A percentile compares a stretch with the other conserved stretches of the same genome.
phyloP scores from a whole-genome alignment of 2,888 invertebrate genomes.

The Metellina segmentata region DNA sequence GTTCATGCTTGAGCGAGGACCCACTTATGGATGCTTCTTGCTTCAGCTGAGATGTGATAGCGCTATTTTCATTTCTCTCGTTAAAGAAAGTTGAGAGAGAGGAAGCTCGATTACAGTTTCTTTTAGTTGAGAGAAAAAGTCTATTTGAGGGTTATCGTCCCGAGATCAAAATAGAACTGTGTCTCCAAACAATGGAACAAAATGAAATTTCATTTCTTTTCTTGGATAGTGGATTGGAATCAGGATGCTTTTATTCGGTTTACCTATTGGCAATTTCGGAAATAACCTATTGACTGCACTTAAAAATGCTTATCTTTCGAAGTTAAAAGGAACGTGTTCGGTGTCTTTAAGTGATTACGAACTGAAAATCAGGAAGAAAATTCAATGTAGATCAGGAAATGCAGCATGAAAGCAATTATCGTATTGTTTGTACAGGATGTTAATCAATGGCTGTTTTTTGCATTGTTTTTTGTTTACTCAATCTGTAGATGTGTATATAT shows the following conservation, averaged over 20 bases:
- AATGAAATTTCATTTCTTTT: neutral
- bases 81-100: conserved; percentile 13
- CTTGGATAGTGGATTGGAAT: neutral
- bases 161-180: conserved; percentile 35
- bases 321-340: too few relatives aligned
- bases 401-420: too few relatives aligned
- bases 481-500: too few relatives aligned
- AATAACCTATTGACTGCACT: too few relatives aligned
- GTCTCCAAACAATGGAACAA: conserved; percentile 19
- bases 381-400: too few relatives aligned
- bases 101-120: conserved; percentile 16
- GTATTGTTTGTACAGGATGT: too few relatives aligned
- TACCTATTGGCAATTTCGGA: too few relatives aligned
- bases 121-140: neutral
- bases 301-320: too few relatives aligned
- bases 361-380: too few relatives aligned
- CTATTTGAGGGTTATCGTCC: conserved; percentile 51
- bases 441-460: too few relatives aligned
- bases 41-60: neutral
- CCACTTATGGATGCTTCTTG: neutral
- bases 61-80: conserved; percentile 18
- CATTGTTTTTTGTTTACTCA: too few relatives aligned
- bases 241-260: neutral
- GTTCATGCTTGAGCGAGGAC: neutral
- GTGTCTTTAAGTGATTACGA: too few relatives aligned